These are phyloP conservation scores for Parambassis ranga DNA, from an alignment of 2,797 vertebrate genomes.

Conservation along the genomic window DNA sequence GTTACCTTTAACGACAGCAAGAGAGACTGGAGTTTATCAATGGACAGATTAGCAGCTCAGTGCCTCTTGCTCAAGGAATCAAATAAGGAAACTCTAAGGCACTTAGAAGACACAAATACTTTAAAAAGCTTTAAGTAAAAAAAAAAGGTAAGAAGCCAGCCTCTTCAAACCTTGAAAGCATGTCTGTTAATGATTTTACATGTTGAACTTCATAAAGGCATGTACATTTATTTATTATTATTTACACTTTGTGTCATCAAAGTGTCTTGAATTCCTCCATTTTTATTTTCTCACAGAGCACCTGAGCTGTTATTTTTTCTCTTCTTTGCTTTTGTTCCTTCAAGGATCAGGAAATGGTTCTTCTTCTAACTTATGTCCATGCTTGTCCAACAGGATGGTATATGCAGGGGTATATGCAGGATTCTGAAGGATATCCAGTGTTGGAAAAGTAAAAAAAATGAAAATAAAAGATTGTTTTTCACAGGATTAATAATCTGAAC, in stretches of 20 bases:
- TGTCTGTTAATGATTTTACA: neutral
- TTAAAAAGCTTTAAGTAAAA: slow-evolving; percentile 1
- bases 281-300: neutral
- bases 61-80: neutral
- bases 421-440: slow-evolving; percentile 55
- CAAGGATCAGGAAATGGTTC: neutral
- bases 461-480: slow-evolving; percentile 5
- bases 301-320: neutral
- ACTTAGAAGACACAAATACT: slow-evolving; percentile 19
- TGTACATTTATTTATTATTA: neutral
- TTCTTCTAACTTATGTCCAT: slow-evolving; percentile 7
- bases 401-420: slow-evolving; percentile 14
- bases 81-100: neutral
- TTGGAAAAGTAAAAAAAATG: slow-evolving; percentile 26
- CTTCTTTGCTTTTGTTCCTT: neutral
- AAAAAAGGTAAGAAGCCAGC: neutral
- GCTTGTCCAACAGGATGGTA: neutral
- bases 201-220: slow-evolving; percentile 4
- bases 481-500: slow-evolving; percentile 39
- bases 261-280: slow-evolving; percentile 3
- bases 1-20: slow-evolving; percentile 1
- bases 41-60: neutral
- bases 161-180: neutral
- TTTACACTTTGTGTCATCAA: neutral
- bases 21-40: slow-evolving; percentile 1